These are phyloP conservation scores for Pterocles gutturalis DNA, from an alignment of 2,113 vertebrate genomes.

Conservation along the genomic window DNA sequence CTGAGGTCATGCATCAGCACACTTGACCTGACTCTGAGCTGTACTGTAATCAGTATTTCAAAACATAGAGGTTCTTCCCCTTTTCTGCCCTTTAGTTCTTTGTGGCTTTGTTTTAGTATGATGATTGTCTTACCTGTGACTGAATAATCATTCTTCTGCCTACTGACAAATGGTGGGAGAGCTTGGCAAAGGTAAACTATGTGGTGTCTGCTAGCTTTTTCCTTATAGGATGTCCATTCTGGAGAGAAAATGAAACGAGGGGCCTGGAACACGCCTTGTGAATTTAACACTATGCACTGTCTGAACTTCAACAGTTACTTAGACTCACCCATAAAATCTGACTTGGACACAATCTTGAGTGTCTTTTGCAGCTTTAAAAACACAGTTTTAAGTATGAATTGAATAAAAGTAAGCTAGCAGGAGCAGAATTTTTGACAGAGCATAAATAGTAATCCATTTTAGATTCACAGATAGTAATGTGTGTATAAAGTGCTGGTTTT, in stretches of 20 bases:
- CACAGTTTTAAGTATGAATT: not conserved
- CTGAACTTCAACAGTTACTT: not conserved
- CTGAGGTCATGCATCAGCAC: fast-evolving
- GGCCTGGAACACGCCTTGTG: not conserved
- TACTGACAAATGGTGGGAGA: not conserved
- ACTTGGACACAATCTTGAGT: not conserved
- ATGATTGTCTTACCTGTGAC: not conserved
- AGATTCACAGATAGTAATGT: not conserved
- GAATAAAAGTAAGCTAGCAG: not conserved
- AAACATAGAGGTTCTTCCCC: not conserved
- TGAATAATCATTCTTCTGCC: not conserved
- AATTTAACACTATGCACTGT: not conserved
- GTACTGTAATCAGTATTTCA: not conserved
- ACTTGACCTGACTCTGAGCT: not conserved
- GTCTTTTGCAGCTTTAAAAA: not conserved
- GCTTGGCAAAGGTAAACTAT: not conserved
- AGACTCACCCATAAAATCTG: not conserved
- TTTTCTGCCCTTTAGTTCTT: not conserved
- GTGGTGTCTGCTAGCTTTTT: not conserved
- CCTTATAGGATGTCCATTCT: not conserved
- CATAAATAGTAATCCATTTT: not conserved
- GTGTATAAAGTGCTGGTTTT: not conserved
- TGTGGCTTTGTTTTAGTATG: not conserved
- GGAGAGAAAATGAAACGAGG: not conserved
- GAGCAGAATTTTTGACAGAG: not conserved